phyloP scores from a whole-genome alignment of 2,888 invertebrate genomes.

The Cabera pusaria region DNA sequence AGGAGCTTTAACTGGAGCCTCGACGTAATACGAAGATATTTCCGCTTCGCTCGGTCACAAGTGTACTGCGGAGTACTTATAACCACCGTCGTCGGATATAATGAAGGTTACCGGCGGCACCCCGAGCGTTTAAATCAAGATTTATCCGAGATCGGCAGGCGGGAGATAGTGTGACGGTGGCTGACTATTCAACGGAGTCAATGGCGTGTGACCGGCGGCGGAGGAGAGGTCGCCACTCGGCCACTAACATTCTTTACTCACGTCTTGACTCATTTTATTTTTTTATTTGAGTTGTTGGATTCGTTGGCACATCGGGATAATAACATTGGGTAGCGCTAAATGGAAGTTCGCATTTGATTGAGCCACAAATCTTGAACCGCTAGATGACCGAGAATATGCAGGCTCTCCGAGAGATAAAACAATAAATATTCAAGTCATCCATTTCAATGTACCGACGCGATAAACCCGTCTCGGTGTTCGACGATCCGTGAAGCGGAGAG shows the following conservation, averaged over 20 bases:
- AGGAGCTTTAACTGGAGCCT: conserved; percentile 17
- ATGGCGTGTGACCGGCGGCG: conserved; percentile 74
- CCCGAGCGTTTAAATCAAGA: conserved; percentile 55
- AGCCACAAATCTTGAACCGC: conserved; percentile 22
- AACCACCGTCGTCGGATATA: conserved; percentile 35
- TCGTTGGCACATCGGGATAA: conserved; percentile 44
- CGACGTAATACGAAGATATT: conserved; percentile 25
- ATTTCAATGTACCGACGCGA: conserved; percentile 60
- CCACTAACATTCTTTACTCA: conserved; percentile 73
- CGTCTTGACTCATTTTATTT: conserved; percentile 60
- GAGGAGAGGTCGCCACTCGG: conserved; percentile 64
- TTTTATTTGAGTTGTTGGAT: conserved; percentile 40
- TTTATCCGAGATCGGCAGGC: conserved; percentile 55
- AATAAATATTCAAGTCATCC: conserved; percentile 40
- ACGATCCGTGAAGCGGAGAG: conserved; percentile 66
- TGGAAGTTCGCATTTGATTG: no score
- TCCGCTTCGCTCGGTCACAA: conserved; percentile 28
- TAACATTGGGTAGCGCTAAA: conserved; percentile 28
- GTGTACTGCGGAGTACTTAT: conserved; percentile 25
- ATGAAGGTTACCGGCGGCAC: conserved; percentile 49
- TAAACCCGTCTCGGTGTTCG: conserved; percentile 59
- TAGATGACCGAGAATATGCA: conserved; percentile 3
- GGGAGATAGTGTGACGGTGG: conserved; percentile 63
- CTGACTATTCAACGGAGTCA: conserved; percentile 74
- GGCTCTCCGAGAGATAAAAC: conserved; percentile 12